A percentile compares a stretch with the other conserved stretches of the same genome.
phyloP scores from a whole-genome alignment of 2,888 invertebrate species.

The Nebria salina region DNA sequence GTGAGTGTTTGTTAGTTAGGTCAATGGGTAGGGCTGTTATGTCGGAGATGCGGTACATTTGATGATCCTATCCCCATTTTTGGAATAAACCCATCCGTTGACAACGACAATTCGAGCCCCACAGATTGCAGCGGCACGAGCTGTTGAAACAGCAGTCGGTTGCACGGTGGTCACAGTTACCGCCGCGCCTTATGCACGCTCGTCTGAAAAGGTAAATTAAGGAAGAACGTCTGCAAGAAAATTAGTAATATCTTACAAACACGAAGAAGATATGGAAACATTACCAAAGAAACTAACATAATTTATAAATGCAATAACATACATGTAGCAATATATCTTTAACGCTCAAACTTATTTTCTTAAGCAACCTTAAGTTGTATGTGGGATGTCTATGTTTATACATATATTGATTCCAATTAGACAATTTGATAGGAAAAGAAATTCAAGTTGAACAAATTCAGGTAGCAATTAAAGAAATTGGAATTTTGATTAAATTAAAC shows the following conservation, averaged over 20 bases:
- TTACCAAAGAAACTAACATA: slow-evolving; percentile 14
- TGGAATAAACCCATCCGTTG: slow-evolving; percentile 90
- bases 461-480: too few species aligned
- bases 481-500: too few species aligned
- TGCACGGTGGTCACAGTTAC: slow-evolving; percentile 85
- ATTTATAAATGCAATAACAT: not conserved
- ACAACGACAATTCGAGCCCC: slow-evolving; percentile 90
- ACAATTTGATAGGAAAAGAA: slow-evolving; percentile 4
- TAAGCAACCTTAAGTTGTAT: too few species aligned
- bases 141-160: slow-evolving; percentile 88
- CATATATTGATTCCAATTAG: not conserved
- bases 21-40: slow-evolving; percentile 50
- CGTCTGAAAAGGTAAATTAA: slow-evolving; percentile 88
- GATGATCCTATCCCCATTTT: slow-evolving; percentile 76
- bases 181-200: slow-evolving; percentile 82
- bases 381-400: too few species aligned
- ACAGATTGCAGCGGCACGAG: slow-evolving; percentile 87
- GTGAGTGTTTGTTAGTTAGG: not conserved
- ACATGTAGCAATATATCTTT: not conserved
- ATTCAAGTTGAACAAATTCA: too few species aligned
- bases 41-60: slow-evolving; percentile 53
- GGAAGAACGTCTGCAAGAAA: slow-evolving; percentile 81
- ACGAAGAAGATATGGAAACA: slow-evolving; percentile 26
- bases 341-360: too few species aligned
- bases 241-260: slow-evolving; percentile 63